Base-by-base conservation (phyloP, 2,888 invertebrate species). In the Gortyna flavago region DNA sequence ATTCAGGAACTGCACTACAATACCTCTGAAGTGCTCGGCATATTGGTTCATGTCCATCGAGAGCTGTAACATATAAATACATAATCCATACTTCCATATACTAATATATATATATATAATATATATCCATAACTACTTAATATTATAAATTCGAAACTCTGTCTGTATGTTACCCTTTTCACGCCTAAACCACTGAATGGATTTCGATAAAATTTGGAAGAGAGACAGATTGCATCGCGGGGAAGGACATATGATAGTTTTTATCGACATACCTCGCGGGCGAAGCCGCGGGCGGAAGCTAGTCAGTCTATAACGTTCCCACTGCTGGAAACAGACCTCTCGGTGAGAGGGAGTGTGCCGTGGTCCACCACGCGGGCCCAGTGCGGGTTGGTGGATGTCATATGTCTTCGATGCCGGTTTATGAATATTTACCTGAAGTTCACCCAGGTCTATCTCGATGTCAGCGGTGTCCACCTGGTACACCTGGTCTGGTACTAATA, bases 401-500 rank as follows among this genome's bases (percentile, higher is more conserved):
- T n/a, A n/a, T n/a, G n/a, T n/a, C n/a, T n/a, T n/a, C n/a, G n/a
- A n/a, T n/a, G n/a, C n/a, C n/a, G n/a, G n/a, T n/a, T n/a, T 75
- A 64, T 32, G 21, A 41, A 35, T 38, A 76, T 59, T 74, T 70
- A 84, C 83, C 81, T 72, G 62, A 38, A 84, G 6, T 41, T 62
- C 11, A 1, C 13, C 29, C 29, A 84, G 7, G 32, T 66, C 18
- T n/a, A 84, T 64, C 0, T 25, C n/a, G 38, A 62, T 13, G 9
- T 64, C 48, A 51, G 59, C 72, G 44, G 41, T 21, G 11, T 81
- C 69, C 9, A 84, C 62, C 66, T 81, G 74, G 72, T 68, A 84
- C 38, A 81, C 77, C 62, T 69, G 29, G 11, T 35, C 25, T 13
- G 8, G 16, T 25, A 8, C n/a, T 6, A 38, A 13, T 13, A n/a